Percentiles rank a stretch among this genome's conserved stretches.
Evolutionary conservation across 1,140 invertebrate genomes (phyloP).

Genomic region (Battus philenor): DNA sequence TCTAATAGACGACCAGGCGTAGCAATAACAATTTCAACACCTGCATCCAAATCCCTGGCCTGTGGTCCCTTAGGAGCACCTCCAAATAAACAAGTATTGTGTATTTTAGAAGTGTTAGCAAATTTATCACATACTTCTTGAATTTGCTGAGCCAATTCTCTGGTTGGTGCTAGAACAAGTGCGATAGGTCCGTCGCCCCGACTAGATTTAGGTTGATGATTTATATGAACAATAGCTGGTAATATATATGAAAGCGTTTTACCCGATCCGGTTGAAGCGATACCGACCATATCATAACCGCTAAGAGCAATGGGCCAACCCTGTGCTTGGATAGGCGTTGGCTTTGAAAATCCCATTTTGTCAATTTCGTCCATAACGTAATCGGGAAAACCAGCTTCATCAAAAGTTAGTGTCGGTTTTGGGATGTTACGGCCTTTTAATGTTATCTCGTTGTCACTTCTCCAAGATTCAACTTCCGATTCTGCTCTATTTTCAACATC

Average conservation of each 20-base stretch:
- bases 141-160: conserved; percentile 98
- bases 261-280: conserved; percentile 96
- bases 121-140: conserved; percentile 96
- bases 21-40: conserved; percentile 93
- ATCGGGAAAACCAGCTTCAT: conserved; percentile 89
- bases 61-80: conserved; percentile 93
- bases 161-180: conserved; percentile 93
- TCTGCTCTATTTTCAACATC: conserved; percentile 82
- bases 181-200: conserved; percentile 94
- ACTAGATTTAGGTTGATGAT: conserved; percentile 89
- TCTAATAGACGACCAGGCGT: conserved; percentile 97
- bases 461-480: conserved; percentile 85
- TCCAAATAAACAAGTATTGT: conserved; percentile 96
- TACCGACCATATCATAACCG: conserved; percentile 95
- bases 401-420: conserved; percentile 89
- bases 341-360: conserved; percentile 89
- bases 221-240: conserved; percentile 94
- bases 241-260: conserved; percentile 92
- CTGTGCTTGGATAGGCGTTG: conserved; percentile 93
- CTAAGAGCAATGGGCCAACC: conserved; percentile 96
- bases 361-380: conserved; percentile 87
- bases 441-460: conserved; percentile 87
- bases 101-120: conserved; percentile 89
- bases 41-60: conserved; percentile 90
- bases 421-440: conserved; percentile 86